Evolutionary conservation across 2,888 invertebrate genomes (phyloP).

Genomic region (Augiades crinisus): DNA sequence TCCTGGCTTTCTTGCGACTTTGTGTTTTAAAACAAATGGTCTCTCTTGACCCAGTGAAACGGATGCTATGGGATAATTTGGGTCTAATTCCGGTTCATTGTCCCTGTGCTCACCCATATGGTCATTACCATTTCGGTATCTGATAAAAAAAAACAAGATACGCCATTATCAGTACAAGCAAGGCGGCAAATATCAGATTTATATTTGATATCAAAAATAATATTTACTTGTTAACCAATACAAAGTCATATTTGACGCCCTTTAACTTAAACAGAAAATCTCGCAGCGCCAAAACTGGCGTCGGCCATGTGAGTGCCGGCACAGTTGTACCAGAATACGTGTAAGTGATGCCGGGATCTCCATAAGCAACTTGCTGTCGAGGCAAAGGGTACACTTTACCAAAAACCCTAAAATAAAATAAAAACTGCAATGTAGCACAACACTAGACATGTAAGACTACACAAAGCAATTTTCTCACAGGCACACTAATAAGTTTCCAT

Average conservation of each 20-base stretch:
- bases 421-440: too few relatives aligned
- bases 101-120: slow-evolving; percentile 88
- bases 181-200: not conserved
- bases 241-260: slow-evolving; percentile 83
- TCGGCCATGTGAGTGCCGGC: slow-evolving; percentile 84
- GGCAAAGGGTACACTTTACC: slow-evolving; percentile 85
- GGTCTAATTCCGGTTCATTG: slow-evolving; percentile 85
- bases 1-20: slow-evolving; percentile 76
- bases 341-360: slow-evolving; percentile 84
- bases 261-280: slow-evolving; percentile 73
- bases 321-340: slow-evolving; percentile 84
- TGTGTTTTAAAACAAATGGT: slow-evolving; percentile 84
- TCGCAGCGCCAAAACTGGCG: slow-evolving; percentile 70
- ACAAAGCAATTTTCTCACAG: too few relatives aligned
- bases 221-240: slow-evolving; percentile 83
- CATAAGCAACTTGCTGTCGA: slow-evolving; percentile 86
- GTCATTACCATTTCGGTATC: slow-evolving; percentile 85
- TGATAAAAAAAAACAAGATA: slow-evolving; percentile 42
- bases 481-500: too few relatives aligned
- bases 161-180: not conserved
- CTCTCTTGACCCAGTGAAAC: slow-evolving; percentile 84
- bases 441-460: too few relatives aligned
- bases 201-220: not conserved
- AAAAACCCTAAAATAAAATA: slow-evolving; percentile 75
- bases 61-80: slow-evolving; percentile 83